Conservation (phyloP, 64 coral and sea anemone species). For the Montipora cactus region DNA sequence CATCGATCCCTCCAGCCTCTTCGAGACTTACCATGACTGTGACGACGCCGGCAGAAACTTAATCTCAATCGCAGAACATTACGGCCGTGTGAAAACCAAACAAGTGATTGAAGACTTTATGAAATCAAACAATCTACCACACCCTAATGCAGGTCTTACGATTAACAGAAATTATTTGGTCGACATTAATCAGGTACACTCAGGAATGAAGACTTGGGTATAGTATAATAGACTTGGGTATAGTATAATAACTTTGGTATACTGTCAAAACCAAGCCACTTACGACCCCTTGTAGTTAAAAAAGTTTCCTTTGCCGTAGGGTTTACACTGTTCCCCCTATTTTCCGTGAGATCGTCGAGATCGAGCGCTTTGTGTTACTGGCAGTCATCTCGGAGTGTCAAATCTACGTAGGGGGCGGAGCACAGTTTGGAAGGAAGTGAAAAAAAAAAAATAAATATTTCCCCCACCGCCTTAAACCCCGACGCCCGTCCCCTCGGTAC, state of each 20-base stretch:
- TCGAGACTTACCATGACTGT: not conserved
- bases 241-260: not conserved
- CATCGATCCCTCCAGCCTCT: not conserved
- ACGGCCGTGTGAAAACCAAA: not conserved
- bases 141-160: not conserved
- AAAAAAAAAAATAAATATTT: too few species aligned
- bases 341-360: too few species aligned
- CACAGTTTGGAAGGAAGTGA: too few species aligned
- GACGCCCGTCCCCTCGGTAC: too few species aligned
- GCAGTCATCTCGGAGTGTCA: too few species aligned
- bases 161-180: not conserved
- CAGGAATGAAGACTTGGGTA: not conserved
- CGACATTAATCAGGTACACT: not conserved
- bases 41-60: not conserved
- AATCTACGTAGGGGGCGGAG: too few species aligned
- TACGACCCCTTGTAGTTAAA: too few species aligned
- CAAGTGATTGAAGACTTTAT: not conserved
- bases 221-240: not conserved
- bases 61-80: not conserved
- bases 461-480: too few species aligned
- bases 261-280: not conserved
- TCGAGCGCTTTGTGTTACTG: too few species aligned
- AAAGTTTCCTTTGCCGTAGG: too few species aligned
- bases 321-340: too few species aligned
- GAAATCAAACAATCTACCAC: slow-evolving; percentile 5